A percentile compares a stretch with the other conserved stretches of the same genome.
Evolutionary conservation across 2,797 vertebrate species (phyloP).

Genomic region (Kryptopterus vitreolus): DNA sequence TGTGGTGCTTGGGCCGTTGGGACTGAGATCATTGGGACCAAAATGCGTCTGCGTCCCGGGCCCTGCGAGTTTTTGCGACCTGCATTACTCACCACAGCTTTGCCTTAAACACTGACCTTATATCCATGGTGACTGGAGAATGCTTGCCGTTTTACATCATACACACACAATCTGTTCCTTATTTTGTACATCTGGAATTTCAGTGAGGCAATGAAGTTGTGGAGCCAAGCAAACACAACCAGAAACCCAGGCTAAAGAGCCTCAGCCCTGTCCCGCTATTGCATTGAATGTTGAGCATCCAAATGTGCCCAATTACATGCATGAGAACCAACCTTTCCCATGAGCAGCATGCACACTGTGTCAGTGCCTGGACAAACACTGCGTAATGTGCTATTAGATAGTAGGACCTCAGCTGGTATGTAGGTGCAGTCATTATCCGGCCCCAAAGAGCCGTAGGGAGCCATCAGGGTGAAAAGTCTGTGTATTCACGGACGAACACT

Average conservation of each 20-base stretch:
- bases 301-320: constrained; percentile 1
- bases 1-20: constrained; percentile 10
- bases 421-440: constrained; percentile 21
- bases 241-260: constrained; percentile 38
- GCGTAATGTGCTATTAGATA: background rate
- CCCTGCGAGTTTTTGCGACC: constrained; percentile 35
- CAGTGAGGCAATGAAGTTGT: constrained; percentile 52
- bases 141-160: constrained; percentile 76
- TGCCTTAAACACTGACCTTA: constrained; percentile 71
- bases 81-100: constrained; percentile 60
- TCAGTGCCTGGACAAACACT: constrained; percentile 1
- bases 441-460: constrained; percentile 8
- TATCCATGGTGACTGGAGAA: constrained; percentile 71
- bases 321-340: constrained; percentile 4
- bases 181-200: constrained; percentile 76
- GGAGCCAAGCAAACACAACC: constrained; percentile 45
- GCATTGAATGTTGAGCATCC: background rate
- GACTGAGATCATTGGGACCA: constrained; percentile 11
- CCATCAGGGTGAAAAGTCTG: constrained; percentile 3
- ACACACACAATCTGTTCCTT: constrained; percentile 74
- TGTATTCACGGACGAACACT: constrained; percentile 6
- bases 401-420: constrained; percentile 19
- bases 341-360: background rate
- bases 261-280: constrained; percentile 21
- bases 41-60: constrained; percentile 23